Evolutionary conservation across 2,797 vertebrate genomes (phyloP), one percentile per base, ranked within the genome.

Genomic region (Cryptoprocta ferox): DNA sequence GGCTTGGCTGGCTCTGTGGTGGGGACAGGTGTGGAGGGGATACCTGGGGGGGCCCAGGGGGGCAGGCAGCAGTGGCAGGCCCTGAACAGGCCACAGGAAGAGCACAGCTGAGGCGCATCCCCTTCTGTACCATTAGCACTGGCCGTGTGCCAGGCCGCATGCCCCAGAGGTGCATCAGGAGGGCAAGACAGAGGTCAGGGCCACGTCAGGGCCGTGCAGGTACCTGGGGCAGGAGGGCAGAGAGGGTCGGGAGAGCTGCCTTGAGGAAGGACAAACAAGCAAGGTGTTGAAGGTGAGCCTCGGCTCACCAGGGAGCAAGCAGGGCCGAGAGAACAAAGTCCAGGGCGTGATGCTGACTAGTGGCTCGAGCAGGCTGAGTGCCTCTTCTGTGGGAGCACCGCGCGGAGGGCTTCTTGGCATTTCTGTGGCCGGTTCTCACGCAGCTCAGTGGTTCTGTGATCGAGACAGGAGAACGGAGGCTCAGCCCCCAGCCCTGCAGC

Each of bases 321-420:
- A 12, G n/a, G 37, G 3, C 89, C 30, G 19, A 59, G 16, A 16
- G 53, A 12, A 39, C 26, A 24, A 42, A 28, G 45, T 15, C 18
- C 15, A 5, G 2, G 5, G 4, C 21, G 30, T 28, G 4, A 53
- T 4, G 2, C 6, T 4, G 15, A n/a, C n/a, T 45, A 24, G 12
- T 0, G 15, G 19, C 28, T 0, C 4, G 14, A 32, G 14, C 16
- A 39, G 39, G 73, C 30, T 0, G 19, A 2, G 42, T 2, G 35
- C 16, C 26, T n/a, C 26, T 35, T 10, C 9, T 0, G 3, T 0
- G 1, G 0, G 11, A 32, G 15, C 24, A 4, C 11, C 18, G 1
- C 0, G 1, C 16, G 1, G 26, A 35, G 19, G 6, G 26, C 61
- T 7, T 32, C 26, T 0, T 0, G 19, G 68, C 39, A 7, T 35